Evolutionary conservation across 2,113 vertebrate genomes (phyloP).

Genomic region (Tor tambroides): DNA sequence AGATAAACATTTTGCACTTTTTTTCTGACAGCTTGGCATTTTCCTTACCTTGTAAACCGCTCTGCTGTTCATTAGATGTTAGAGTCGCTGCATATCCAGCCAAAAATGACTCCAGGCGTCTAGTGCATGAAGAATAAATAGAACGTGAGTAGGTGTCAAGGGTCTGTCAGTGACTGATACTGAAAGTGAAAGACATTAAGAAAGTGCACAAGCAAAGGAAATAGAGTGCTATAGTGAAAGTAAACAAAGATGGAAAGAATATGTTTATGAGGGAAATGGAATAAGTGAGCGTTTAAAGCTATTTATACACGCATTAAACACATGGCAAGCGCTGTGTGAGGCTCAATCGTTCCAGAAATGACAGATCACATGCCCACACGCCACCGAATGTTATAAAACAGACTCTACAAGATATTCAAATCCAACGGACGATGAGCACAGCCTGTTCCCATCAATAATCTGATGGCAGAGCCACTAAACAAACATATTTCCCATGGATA

Average conservation of each 20-base stretch:
- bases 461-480: background rate
- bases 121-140: constrained; percentile 52
- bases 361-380: constrained; percentile 17
- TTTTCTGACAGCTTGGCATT: background rate
- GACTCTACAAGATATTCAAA: constrained; percentile 25
- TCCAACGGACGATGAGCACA: background rate
- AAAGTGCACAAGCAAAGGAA: background rate
- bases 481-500: background rate
- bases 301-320: constrained; percentile 21
- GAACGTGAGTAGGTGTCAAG: constrained; percentile 37
- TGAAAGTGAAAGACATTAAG: constrained; percentile 36
- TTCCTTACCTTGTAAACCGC: constrained; percentile 33
- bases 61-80: constrained; percentile 46
- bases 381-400: constrained; percentile 4
- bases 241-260: constrained; percentile 34
- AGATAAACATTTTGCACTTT: background rate
- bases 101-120: constrained; percentile 51
- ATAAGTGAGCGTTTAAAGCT: background rate
- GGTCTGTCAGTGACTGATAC: constrained; percentile 22
- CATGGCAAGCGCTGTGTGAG: background rate
- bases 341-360: background rate
- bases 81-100: constrained; percentile 55
- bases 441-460: background rate
- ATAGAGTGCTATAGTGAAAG: constrained; percentile 6
- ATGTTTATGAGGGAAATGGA: constrained; percentile 13